These are phyloP conservation scores for Meta bourneti DNA, from an alignment of 2,888 invertebrate species.

Conservation along the genomic window DNA sequence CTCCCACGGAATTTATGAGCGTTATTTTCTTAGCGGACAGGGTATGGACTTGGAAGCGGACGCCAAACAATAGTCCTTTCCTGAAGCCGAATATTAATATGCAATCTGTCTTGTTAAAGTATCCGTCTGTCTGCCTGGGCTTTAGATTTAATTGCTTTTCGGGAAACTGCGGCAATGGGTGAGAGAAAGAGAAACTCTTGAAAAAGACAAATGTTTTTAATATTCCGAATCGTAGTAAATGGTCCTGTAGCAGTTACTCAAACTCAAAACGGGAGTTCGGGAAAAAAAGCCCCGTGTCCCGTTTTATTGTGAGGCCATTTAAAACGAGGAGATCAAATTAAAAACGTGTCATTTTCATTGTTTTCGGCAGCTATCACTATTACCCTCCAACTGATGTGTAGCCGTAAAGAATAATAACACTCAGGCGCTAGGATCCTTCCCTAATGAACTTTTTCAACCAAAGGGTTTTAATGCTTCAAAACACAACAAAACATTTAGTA, in stretches of 20 bases:
- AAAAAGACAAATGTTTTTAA: slow-evolving; percentile 75
- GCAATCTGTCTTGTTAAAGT: slow-evolving; percentile 73
- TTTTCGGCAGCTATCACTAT: slow-evolving; percentile 54
- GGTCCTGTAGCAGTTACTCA: slow-evolving; percentile 26
- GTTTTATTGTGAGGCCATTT: slow-evolving; percentile 58
- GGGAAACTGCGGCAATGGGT: slow-evolving; percentile 1
- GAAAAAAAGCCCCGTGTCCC: slow-evolving; percentile 28
- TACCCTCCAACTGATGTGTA: slow-evolving; percentile 5
- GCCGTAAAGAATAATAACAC: slow-evolving; percentile 55
- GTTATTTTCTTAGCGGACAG: slow-evolving; percentile 42
- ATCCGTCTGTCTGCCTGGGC: slow-evolving; percentile 59
- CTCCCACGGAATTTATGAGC: slow-evolving; percentile 42
- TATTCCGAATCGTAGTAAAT: slow-evolving; percentile 65
- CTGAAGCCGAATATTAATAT: slow-evolving; percentile 61
- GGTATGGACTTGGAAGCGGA: slow-evolving; percentile 31
- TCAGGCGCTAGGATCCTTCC: slow-evolving; percentile 1
- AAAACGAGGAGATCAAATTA: slow-evolving; percentile 54
- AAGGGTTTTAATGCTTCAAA: slow-evolving; percentile 55
- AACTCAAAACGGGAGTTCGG: slow-evolving; percentile 12
- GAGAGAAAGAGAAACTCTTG: slow-evolving; percentile 22
- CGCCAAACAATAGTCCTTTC: slow-evolving; percentile 54
- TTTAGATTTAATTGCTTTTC: slow-evolving; percentile 62
- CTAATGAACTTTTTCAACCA: slow-evolving; percentile 66
- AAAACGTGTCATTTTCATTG: slow-evolving; percentile 68
- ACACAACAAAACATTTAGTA: slow-evolving; percentile 64